Evolutionary conservation across 2,888 invertebrate species (phyloP), one percentile per base, ranked within the genome.

Genomic region (Callyntrura sp.): DNA sequence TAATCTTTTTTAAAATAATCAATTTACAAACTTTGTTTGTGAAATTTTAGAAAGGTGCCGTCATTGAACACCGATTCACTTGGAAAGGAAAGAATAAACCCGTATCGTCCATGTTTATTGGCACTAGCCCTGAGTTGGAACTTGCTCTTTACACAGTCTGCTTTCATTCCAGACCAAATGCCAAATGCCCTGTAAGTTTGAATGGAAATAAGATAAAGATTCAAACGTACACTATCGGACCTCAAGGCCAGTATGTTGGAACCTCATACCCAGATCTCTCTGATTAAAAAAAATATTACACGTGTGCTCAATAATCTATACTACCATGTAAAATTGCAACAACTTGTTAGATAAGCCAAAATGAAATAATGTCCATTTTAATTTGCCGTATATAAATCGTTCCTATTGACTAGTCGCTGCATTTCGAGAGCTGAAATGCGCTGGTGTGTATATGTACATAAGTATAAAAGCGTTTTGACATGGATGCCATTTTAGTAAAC

Each of bases 101-200:
- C 0, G 97, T 97, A 0, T 96, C 96, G 82, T 96, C 96, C 0
- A 95, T 98, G 95, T 97, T 98, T 93, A 95, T 98, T 91, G 98
- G 98, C 20, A 97, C 97, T 0, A 98, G 98, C 81, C 98, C 98
- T 0, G 98, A 98, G 95, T 95, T 98, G 91, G 98, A 99, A 94
- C 96, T 99, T 95, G 97, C 98, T 0, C 94, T 98, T 1, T 98
- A 98, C 94, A 97, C 98, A 0, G 95, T 98, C 3, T 99, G 98
- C 94, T 98, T 97, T 94, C 95, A 97, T 70, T 95, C 97, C 12
- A 96, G 98, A 84, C 96, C 97, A 0, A 97, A 97, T 94, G 95
- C 96, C 86, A 95, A 96, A 5, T 98, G 98, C 93, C 97, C 96
- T 0, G 95, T 98, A 9, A 96, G 96, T 82, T 95, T 98, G 89